Percentiles rank a stretch among this genome's conserved stretches.
Evolutionary conservation across 2,113 vertebrate species (phyloP).

Genomic region (Epinephelus moara): DNA sequence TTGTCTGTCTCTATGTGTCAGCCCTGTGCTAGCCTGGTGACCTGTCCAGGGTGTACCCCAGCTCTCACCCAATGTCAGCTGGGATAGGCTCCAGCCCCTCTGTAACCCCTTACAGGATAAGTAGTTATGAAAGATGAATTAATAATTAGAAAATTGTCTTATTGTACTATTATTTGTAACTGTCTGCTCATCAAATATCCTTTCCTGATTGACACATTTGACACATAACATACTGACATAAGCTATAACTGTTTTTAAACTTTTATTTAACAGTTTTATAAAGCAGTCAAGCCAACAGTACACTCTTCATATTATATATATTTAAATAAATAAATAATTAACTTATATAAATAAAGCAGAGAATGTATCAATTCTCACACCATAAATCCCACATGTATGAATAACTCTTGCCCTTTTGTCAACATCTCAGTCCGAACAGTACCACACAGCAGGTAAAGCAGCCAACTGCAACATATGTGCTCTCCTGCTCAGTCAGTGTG

Average conservation of each 20-base stretch:
- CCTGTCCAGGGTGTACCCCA: too few relatives aligned
- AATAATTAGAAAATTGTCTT: too few relatives aligned
- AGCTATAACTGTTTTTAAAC: not conserved
- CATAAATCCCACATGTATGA: not conserved
- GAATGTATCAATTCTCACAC: not conserved
- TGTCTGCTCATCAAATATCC: not conserved
- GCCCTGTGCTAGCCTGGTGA: too few relatives aligned
- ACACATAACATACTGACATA: not conserved
- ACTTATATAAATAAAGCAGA: conserved; percentile 10
- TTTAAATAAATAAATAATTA: conserved; percentile 38
- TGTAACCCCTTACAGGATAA: too few relatives aligned
- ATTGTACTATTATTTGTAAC: too few relatives aligned
- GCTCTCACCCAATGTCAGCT: too few relatives aligned
- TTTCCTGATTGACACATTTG: not conserved
- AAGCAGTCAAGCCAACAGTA: not conserved
- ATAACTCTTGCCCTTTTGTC: not conserved
- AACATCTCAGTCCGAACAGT: conserved; percentile 15
- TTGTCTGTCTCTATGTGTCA: too few relatives aligned
- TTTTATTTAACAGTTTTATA: conserved; percentile 6
- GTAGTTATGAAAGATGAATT: not conserved
- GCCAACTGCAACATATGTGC: not conserved
- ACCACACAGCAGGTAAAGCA: conserved; percentile 4
- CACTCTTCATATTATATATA: conserved; percentile 3
- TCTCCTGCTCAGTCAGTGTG: not conserved
- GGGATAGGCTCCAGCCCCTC: too few relatives aligned